Base-by-base conservation (phyloP, 1,140 invertebrate species). In the Pentalonia nigronervosa region DNA sequence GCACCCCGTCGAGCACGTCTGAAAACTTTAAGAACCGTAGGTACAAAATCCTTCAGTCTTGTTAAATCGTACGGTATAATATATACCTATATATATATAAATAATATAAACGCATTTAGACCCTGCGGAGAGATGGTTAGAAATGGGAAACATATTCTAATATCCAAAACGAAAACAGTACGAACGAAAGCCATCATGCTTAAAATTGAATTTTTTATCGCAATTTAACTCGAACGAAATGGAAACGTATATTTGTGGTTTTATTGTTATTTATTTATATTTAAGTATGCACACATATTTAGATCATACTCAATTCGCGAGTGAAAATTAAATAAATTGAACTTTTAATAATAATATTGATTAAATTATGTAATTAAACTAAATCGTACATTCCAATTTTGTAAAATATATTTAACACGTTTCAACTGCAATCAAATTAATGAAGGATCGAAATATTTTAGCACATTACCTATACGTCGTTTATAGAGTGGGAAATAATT, bases 401-500 rank as follows among this genome's bases (percentile, higher is more conserved):
- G 45, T 14, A 30, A 30, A 48, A n/a, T 47, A 47, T 6, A 47
- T 86, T 47, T 88, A 48, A 88, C 47, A 88, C n/a, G 6, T 50
- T 88, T n/a, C 17, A 88, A 88, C 47, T 17, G 20, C 86, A 88
- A 87, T 87, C 30, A 48, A 48, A 20, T 88, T 88, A 88, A 50
- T n/a, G n/a, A 88, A 88, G 17, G 8, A 88, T 50, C 6, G 86
- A 48, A 87, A 87, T 86, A 48, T 87, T n/a, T 48, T 7, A 87
- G n/a, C 84, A 86, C 41, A 86, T 47, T 48, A 67, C 56, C 30
- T 76, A 20, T 84, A 47, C 25, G 11, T 30, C 41, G 4, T 50
- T 34, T 87, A 48, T 34, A 0, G 14, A 20, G 34, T 50, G 6
- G 47, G 17, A 87, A 50, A 88, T 50, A 30, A 50, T 50, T 88